A percentile compares a stretch with the other conserved stretches of the same genome.
These are phyloP conservation scores for Centropyge bicolor DNA, from an alignment of 2,797 vertebrate genomes.

Conservation along the genomic window DNA sequence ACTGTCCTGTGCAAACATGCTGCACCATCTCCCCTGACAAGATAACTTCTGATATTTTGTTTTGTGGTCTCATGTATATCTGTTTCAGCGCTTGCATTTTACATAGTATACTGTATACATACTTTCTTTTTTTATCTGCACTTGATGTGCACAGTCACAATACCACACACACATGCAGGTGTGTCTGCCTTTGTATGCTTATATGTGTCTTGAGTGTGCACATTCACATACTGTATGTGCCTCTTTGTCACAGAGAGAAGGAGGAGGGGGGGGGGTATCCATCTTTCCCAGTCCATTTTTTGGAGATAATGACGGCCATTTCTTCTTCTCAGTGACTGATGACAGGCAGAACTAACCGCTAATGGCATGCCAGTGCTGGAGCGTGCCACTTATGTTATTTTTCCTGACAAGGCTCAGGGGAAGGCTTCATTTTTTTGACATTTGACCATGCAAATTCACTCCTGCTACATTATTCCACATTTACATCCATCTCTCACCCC, in stretches of 20 bases:
- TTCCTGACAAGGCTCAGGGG: slow-evolving; percentile 98
- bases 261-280: slow-evolving; percentile 74
- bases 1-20: not conserved
- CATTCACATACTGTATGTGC: slow-evolving; percentile 49
- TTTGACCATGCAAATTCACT: slow-evolving; percentile 99
- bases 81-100: no score
- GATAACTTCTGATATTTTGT: slow-evolving; percentile 19
- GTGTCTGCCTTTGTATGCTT: slow-evolving; percentile 52
- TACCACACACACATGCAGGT: slow-evolving; percentile 35
- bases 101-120: slow-evolving; percentile 18
- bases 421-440: slow-evolving; percentile 99
- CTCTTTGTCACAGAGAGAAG: slow-evolving; percentile 68
- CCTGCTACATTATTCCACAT: slow-evolving; percentile 99
- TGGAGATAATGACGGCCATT: slow-evolving; percentile 95
- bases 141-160: slow-evolving; percentile 40
- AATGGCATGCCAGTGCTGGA: slow-evolving; percentile 96
- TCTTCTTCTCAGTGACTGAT: slow-evolving; percentile 93
- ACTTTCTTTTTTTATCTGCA: slow-evolving; percentile 29
- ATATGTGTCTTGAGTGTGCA: slow-evolving; percentile 58
- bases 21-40: slow-evolving; percentile 3
- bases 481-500: slow-evolving; percentile 89
- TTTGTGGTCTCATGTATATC: slow-evolving; percentile 14
- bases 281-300: slow-evolving; percentile 84
- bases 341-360: slow-evolving; percentile 97
- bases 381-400: slow-evolving; percentile 96